A percentile compares a stretch with the other conserved stretches of the same genome.
Evolutionary conservation across 2,888 invertebrate species (phyloP).

Genomic region (Timema cristinae): DNA sequence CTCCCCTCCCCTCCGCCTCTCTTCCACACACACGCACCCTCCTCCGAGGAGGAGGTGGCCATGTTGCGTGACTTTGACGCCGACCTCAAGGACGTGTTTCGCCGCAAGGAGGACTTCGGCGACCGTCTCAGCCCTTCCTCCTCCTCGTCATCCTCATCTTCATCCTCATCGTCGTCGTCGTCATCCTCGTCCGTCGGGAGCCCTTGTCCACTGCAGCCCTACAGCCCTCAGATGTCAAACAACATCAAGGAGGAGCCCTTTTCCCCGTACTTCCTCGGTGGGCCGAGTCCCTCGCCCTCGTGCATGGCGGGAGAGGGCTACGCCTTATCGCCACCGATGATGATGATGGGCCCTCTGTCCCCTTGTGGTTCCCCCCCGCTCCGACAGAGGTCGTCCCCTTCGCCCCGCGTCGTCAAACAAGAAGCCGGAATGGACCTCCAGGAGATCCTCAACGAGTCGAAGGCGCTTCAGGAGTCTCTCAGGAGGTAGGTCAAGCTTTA

Average conservation of each 20-base stretch:
- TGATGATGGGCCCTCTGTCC: not conserved
- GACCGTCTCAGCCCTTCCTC: constrained; percentile 39
- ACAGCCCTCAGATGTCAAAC: constrained; percentile 38
- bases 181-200: constrained; percentile 45
- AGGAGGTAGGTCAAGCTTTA: too few species aligned
- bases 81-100: not conserved
- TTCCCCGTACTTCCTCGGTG: too few species aligned
- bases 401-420: constrained; percentile 45
- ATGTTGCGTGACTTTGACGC: too few species aligned
- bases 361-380: constrained; percentile 20
- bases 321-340: not conserved
- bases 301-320: too few species aligned
- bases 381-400: constrained; percentile 26
- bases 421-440: constrained; percentile 61
- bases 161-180: constrained; percentile 37
- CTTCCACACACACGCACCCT: constrained; percentile 25
- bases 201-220: constrained; percentile 46
- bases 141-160: constrained; percentile 29
- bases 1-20: constrained; percentile 27
- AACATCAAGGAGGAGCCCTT: too few species aligned
- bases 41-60: constrained; percentile 8
- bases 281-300: constrained; percentile 41
- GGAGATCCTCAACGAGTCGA: constrained; percentile 56
- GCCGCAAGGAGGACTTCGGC: not conserved
- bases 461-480: constrained; percentile 47